phyloP scores from a whole-genome alignment of 2,888 invertebrate species.

The Cataglyphis albicans region DNA sequence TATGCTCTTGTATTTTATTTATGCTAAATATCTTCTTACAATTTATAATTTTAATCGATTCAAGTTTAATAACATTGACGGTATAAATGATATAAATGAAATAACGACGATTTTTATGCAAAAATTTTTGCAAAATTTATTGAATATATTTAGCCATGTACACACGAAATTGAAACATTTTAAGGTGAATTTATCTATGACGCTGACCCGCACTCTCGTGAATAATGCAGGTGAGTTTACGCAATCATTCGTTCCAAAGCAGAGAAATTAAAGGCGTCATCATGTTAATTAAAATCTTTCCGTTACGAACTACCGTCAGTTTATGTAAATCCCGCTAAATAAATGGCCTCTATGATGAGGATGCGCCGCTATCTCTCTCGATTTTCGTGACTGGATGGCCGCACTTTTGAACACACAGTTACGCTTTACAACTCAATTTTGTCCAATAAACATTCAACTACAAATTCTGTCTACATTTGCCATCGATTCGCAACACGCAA shows the following conservation, averaged over 20 bases:
- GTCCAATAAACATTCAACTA: slow-evolving; percentile 21
- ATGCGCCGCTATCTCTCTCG: slow-evolving; percentile 61
- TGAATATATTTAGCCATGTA: neutral
- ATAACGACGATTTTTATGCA: neutral
- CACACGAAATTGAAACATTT: slow-evolving; percentile 41
- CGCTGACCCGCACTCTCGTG: slow-evolving; percentile 38
- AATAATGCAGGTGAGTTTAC: slow-evolving; percentile 58
- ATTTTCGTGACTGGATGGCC: slow-evolving; percentile 63
- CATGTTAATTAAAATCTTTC: slow-evolving; percentile 73
- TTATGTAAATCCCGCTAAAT: slow-evolving; percentile 72
- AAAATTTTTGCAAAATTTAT: neutral
- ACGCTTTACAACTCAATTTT: slow-evolving; percentile 61
- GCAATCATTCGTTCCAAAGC: slow-evolving; percentile 51
- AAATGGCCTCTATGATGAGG: slow-evolving; percentile 66
- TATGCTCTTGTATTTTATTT: neutral
- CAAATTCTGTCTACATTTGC: slow-evolving; percentile 43
- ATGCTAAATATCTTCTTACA: neutral
- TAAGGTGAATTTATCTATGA: neutral
- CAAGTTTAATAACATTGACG: neutral
- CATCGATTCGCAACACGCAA: slow-evolving; percentile 46
- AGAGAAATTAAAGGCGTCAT: slow-evolving; percentile 71
- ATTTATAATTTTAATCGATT: neutral
- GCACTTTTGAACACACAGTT: slow-evolving; percentile 60
- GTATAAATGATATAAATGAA: neutral
- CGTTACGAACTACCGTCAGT: slow-evolving; percentile 65